Evolutionary conservation across 2,797 vertebrate genomes (phyloP).

Genomic region (Danio kyathit): DNA sequence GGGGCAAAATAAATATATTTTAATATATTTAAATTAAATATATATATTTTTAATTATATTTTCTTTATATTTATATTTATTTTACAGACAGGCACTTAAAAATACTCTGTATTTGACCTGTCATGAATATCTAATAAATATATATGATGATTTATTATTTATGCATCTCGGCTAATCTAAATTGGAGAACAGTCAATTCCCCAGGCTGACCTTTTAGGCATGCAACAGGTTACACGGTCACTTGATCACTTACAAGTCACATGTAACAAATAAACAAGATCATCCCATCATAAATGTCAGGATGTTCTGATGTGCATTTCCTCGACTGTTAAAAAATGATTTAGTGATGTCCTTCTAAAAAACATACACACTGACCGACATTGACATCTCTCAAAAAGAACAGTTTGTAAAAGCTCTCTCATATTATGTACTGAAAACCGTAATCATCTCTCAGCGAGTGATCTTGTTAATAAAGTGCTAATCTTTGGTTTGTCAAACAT

Average conservation of each 20-base stretch:
- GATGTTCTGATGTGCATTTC: slow-evolving; percentile 57
- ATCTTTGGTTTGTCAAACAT: slow-evolving; percentile 43
- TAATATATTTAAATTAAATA: no score
- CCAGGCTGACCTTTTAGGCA: slow-evolving; percentile 57
- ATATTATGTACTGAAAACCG: background rate
- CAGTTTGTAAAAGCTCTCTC: background rate
- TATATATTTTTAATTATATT: no score
- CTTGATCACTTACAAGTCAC: slow-evolving; percentile 66
- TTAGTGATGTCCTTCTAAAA: background rate
- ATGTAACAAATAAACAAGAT: slow-evolving; percentile 68
- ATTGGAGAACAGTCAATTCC: slow-evolving; percentile 44
- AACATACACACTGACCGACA: background rate
- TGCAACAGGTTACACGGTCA: slow-evolving; percentile 66
- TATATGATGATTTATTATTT: slow-evolving; percentile 32
- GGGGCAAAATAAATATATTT: no score
- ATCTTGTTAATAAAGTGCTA: slow-evolving; percentile 51
- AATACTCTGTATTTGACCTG: no score
- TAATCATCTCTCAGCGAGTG: background rate
- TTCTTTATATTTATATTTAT: no score
- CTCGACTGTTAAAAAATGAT: background rate
- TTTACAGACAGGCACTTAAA: no score
- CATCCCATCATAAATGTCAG: slow-evolving; percentile 59
- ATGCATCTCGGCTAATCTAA: slow-evolving; percentile 49
- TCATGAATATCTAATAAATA: no score
- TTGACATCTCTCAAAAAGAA: background rate